These are phyloP conservation scores for Exephanes ischioxanthus DNA, from an alignment of 2,888 invertebrate genomes.

Conservation along the genomic window DNA sequence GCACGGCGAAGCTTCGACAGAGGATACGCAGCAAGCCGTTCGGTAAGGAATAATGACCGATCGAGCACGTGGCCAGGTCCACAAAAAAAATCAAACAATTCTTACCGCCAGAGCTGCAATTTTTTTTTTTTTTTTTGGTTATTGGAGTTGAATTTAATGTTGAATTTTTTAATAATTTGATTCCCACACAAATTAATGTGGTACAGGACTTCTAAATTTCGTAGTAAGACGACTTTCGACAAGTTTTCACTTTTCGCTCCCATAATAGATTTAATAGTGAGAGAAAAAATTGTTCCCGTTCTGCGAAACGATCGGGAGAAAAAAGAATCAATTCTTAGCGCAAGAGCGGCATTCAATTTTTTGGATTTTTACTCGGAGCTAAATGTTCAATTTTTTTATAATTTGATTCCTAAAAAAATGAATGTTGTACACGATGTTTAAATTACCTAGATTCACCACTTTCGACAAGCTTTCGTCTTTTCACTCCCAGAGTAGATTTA, in stretches of 20 bases:
- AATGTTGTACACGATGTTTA: too few species aligned
- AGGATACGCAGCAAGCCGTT: background rate
- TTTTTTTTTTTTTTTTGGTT: background rate
- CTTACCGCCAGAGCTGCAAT: background rate
- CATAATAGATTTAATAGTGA: background rate
- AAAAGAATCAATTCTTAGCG: too few species aligned
- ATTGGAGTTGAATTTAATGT: background rate
- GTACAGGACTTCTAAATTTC: too few species aligned
- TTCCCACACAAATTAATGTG: too few species aligned
- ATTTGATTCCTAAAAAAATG: too few species aligned
- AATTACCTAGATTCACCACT: too few species aligned
- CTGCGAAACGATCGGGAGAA: too few species aligned
- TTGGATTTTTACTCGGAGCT: too few species aligned
- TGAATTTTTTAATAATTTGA: background rate
- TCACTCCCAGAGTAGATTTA: background rate
- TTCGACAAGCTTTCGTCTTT: too few species aligned
- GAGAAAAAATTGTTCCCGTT: background rate
- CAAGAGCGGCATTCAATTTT: too few species aligned
- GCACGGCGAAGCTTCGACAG: background rate
- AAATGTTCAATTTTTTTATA: too few species aligned
- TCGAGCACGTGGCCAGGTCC: conserved; percentile 28
- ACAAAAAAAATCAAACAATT: conserved; percentile 16
- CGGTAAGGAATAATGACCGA: conserved; percentile 14
- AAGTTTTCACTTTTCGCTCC: background rate
- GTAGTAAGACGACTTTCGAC: too few species aligned